Conservation (phyloP, 30 jellyfish, hydroid and myxozoan genomes). For the Aurelia sp. region DNA sequence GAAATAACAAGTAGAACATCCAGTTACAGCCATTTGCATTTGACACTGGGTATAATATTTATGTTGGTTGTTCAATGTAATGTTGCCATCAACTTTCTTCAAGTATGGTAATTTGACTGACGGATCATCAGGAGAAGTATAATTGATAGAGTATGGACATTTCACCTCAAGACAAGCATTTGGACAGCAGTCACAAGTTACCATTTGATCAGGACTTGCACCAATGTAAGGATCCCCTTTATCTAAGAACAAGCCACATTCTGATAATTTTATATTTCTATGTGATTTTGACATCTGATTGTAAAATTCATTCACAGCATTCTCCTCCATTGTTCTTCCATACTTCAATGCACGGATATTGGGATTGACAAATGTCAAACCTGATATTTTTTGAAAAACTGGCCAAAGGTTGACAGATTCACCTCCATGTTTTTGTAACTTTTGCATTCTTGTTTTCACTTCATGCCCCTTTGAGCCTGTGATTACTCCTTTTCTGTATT, state of each 20-base stretch:
- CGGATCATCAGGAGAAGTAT: constrained; percentile 5
- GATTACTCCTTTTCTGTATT: constrained; percentile 26
- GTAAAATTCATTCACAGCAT: background rate
- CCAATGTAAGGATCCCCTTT: constrained; percentile 42
- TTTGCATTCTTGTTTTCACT: background rate
- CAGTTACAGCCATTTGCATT: constrained; percentile 24
- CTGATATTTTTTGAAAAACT: constrained; percentile 30
- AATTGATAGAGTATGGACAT: constrained; percentile 42
- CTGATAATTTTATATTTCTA: background rate
- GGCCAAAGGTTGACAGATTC: constrained; percentile 34
- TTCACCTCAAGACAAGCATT: constrained; percentile 63
- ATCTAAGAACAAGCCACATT: constrained; percentile 22
- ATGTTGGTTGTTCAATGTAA: constrained; percentile 22
- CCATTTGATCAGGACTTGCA: constrained; percentile 68
- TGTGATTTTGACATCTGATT: constrained; percentile 35
- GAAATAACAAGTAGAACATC: constrained; percentile 29
- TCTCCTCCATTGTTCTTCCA: constrained; percentile 53
- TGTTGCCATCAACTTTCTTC: background rate
- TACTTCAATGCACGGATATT: constrained; percentile 55
- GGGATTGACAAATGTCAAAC: constrained; percentile 58
- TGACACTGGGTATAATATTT: constrained; percentile 46
- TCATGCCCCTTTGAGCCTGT: constrained; percentile 39
- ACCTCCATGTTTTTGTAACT: background rate
- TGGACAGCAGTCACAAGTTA: constrained; percentile 50
- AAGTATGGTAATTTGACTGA: constrained; percentile 7